These are phyloP conservation scores for Balanococcus diminutus DNA, from an alignment of 2,888 invertebrate species.

Conservation along the genomic window DNA sequence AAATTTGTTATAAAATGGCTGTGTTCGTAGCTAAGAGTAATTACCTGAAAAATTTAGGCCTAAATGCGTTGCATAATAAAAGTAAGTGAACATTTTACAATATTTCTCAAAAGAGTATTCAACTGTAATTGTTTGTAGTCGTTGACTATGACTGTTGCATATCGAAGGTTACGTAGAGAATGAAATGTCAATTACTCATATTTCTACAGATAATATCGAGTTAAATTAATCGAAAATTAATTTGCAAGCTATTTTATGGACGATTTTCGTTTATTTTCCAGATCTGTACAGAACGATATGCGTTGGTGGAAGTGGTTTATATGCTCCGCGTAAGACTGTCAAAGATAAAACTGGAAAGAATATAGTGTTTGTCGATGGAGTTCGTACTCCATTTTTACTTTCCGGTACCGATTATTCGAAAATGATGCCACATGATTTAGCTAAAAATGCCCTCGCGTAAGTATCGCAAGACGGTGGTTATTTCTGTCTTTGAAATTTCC, in stretches of 20 bases:
- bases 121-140: neutral
- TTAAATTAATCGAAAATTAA: neutral
- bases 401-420: constrained; percentile 93
- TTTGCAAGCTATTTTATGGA: neutral
- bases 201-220: neutral
- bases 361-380: constrained; percentile 95
- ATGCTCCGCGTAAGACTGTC: constrained; percentile 63
- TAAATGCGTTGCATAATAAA: constrained; percentile 32
- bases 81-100: constrained; percentile 40
- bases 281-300: constrained; percentile 38
- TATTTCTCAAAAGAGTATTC: neutral
- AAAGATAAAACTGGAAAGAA: constrained; percentile 75
- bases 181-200: neutral
- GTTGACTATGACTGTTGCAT: neutral
- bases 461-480: no score
- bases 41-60: constrained; percentile 39
- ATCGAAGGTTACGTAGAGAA: neutral
- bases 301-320: neutral
- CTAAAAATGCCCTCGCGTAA: constrained; percentile 86
- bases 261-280: neutral
- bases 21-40: constrained; percentile 46
- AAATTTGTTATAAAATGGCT: constrained; percentile 26
- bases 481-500: neutral
- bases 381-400: constrained; percentile 91
- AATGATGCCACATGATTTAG: constrained; percentile 95